These are phyloP conservation scores for Spondyliosoma cantharus DNA, from an alignment of 2,797 vertebrate genomes.

Conservation along the genomic window DNA sequence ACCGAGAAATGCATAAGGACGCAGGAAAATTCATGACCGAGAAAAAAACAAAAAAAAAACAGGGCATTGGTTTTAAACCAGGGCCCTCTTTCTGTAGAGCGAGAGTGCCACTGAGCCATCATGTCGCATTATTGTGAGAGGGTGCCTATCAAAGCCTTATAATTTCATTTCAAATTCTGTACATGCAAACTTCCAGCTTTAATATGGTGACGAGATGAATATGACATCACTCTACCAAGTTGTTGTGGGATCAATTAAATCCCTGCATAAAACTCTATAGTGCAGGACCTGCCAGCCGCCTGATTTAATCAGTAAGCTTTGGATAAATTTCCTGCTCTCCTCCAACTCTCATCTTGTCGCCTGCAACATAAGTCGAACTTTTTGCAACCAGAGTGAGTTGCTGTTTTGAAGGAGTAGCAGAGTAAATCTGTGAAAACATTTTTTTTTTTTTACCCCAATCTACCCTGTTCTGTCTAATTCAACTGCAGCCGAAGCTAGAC, in stretches of 20 bases:
- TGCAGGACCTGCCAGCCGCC: slow-evolving; percentile 40
- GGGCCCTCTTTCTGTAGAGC: neutral
- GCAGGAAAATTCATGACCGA: neutral
- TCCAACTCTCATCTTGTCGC: slow-evolving; percentile 25
- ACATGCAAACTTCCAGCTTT: slow-evolving; percentile 35
- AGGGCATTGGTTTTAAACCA: slow-evolving; percentile 5
- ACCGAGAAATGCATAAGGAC: neutral
- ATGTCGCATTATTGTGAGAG: slow-evolving; percentile 3
- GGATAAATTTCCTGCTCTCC: slow-evolving; percentile 15
- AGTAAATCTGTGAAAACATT: neutral
- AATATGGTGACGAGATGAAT: slow-evolving; percentile 52
- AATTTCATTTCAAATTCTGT: slow-evolving; percentile 56
- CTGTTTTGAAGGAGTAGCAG: slow-evolving; percentile 6
- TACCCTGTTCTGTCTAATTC: slow-evolving; percentile 25
- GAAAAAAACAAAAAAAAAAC: neutral
- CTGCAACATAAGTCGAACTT: slow-evolving; percentile 13
- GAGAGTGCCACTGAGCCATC: neutral
- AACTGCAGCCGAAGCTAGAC: slow-evolving; percentile 22
- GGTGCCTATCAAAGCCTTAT: slow-evolving; percentile 18
- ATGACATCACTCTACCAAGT: slow-evolving; percentile 50
- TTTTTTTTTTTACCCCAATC: slow-evolving; percentile 17
- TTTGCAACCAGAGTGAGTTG: neutral
- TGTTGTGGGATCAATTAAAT: slow-evolving; percentile 58
- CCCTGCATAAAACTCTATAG: slow-evolving; percentile 38
- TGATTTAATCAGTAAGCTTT: slow-evolving; percentile 45